Evolutionary conservation across 1,140 invertebrate genomes (phyloP), one percentile per base, ranked within the genome.

Genomic region (Popillia japonica): DNA sequence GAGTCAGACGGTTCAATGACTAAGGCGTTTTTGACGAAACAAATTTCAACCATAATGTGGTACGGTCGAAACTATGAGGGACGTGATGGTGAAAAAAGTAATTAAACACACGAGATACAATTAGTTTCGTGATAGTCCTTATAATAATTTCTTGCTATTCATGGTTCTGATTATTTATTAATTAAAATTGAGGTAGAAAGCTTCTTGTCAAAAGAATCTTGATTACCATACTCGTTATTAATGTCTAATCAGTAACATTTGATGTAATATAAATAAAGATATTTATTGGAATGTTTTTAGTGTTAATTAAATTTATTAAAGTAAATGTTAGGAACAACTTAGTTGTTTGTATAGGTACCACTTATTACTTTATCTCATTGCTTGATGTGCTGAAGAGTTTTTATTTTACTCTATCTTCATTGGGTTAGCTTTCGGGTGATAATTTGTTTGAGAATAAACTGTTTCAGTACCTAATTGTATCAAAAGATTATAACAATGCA

Each of bases 1-100:
- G 44, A 48, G 48, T 55, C 22, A 68, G 20, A 34, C 61, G 10
- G 61, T 68, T 10, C 61, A 17, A 34, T 68, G 61, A 68, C 61
- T 10, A 68, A 68, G 61, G 2, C 27, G 61, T 68, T 68, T 68
- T 68, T 68, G 11, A 27, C 61, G 61, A 68, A 68, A 68, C 22
- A 68, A 34, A 68, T 27, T 68, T 68, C 14, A 68, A 68, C 22
- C 22, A 14, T 68, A 68, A 68, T 68, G 8, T 68, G 61, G 61
- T 27, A 68, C 7, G 61, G 20, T 68, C 8, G 61, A 68, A 68
- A 68, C 11, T 55, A 55, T 55, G 17, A 55, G 61, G 61, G 27
- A 27, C 61, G 22, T 34, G 27, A 27, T 68, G 22, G 11, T 27
- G 61, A 34, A 34, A 68, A 68, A 68, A 68, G 22, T 68, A 68